phyloP scores from a whole-genome alignment of 1,140 invertebrate genomes.

The Magallana gigas region DNA sequence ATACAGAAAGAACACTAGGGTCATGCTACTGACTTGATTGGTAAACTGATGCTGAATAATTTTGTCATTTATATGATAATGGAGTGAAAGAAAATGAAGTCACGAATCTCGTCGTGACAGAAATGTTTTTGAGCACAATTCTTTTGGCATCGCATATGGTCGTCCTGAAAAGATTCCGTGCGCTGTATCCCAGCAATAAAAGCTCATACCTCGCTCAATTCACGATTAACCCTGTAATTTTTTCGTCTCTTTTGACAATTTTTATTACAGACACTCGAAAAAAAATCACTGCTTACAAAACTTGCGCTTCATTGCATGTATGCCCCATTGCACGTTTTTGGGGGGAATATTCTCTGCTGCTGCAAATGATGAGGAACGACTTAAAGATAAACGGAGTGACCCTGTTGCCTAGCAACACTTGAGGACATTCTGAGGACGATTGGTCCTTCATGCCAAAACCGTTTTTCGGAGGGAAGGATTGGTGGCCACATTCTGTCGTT shows the following conservation, averaged over 20 bases:
- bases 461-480: too few species aligned
- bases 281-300: not conserved
- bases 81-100: conserved; percentile 30
- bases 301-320: not conserved
- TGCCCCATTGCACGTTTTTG: not conserved
- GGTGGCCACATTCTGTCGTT: too few species aligned
- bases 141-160: not conserved
- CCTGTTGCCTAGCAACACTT: too few species aligned
- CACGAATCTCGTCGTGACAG: conserved; percentile 4
- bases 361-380: too few species aligned
- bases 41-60: conserved; percentile 30
- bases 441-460: too few species aligned
- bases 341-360: too few species aligned
- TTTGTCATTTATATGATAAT: conserved; percentile 39
- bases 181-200: not conserved
- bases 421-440: too few species aligned
- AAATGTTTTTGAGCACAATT: not conserved
- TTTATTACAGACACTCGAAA: conserved; percentile 14
- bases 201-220: conserved; percentile 6
- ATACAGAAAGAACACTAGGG: not conserved
- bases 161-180: not conserved
- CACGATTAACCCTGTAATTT: not conserved
- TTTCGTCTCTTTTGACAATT: conserved; percentile 16
- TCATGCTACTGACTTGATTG: conserved; percentile 37
- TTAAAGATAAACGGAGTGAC: too few species aligned